A percentile compares a stretch with the other conserved stretches of the same genome.
phyloP scores from a whole-genome alignment of 2,797 vertebrate genomes.

The Cygnus olor region DNA sequence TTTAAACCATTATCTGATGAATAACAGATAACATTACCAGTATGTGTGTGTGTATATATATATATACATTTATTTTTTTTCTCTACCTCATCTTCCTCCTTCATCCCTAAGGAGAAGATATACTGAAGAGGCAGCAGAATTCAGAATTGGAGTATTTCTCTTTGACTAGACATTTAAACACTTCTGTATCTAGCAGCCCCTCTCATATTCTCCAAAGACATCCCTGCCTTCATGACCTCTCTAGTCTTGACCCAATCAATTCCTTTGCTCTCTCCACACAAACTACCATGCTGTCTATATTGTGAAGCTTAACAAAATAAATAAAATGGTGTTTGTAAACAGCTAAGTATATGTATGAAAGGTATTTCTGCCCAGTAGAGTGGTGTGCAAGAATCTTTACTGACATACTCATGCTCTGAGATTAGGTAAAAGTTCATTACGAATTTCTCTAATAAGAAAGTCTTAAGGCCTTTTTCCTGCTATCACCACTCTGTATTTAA shows the following conservation, averaged over 20 bases:
- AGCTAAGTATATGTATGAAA: not conserved
- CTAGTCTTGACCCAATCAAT: not conserved
- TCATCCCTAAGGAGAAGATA: not conserved
- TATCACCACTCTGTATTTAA: not conserved
- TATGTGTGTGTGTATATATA: too few species aligned
- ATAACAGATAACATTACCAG: not conserved
- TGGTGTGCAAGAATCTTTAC: not conserved
- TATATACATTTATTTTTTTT: not conserved
- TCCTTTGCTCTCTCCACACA: not conserved
- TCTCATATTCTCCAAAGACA: not conserved
- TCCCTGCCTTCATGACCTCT: not conserved
- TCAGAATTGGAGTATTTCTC: not conserved
- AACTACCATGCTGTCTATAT: fast-evolving
- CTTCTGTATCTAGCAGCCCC: not conserved
- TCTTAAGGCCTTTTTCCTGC: not conserved
- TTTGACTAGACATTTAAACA: not conserved
- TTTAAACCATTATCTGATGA: not conserved
- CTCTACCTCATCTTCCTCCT: not conserved
- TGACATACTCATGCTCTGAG: not conserved
- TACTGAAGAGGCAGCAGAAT: not conserved
- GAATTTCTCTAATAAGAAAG: not conserved
- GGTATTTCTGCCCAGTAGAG: not conserved
- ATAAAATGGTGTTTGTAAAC: not conserved
- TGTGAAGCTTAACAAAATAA: not conserved
- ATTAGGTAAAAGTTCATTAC: not conserved